Percentiles rank a stretch among this genome's conserved stretches.
Conservation (phyloP, 2,797 vertebrate species). For the Sitta carolinensis region DNA sequence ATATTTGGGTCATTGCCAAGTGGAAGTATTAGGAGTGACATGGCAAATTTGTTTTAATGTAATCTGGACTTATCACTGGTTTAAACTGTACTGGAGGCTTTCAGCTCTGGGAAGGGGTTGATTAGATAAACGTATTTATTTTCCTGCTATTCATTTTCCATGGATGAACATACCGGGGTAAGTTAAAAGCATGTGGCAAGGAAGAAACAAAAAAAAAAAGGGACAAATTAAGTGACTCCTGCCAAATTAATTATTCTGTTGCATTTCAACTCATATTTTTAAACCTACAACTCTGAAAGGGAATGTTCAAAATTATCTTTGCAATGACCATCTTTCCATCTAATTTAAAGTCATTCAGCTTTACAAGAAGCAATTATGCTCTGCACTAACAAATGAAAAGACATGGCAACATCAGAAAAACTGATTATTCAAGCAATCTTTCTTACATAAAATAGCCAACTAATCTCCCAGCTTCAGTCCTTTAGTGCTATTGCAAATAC, state of each 20-base stretch:
- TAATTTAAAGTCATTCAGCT: slow-evolving; percentile 53
- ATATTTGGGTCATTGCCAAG: not conserved
- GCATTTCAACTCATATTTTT: slow-evolving; percentile 23
- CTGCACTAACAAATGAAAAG: slow-evolving; percentile 37
- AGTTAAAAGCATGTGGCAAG: not conserved
- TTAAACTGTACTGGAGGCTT: not conserved
- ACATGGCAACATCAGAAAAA: slow-evolving; percentile 45
- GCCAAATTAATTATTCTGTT: slow-evolving; percentile 29
- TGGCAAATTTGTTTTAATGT: not conserved
- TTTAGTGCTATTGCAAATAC: not conserved
- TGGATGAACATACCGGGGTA: not conserved
- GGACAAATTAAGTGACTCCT: slow-evolving; percentile 2
- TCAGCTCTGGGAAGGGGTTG: not conserved
- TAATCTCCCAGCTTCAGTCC: slow-evolving; percentile 14
- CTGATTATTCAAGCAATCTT: slow-evolving; percentile 39
- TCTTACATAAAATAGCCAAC: slow-evolving; percentile 16
- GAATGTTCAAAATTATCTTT: slow-evolving; percentile 11
- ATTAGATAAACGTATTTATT: slow-evolving; percentile 4
- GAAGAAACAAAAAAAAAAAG: not conserved
- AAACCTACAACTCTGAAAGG: slow-evolving; percentile 8
- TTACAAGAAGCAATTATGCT: slow-evolving; percentile 47
- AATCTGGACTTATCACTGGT: not conserved
- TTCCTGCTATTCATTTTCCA: not conserved
- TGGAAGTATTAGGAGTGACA: not conserved
- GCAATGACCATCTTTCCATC: slow-evolving; percentile 35